phyloP scores from a whole-genome alignment of 2,888 invertebrate genomes.

The Cotesia congregata region DNA sequence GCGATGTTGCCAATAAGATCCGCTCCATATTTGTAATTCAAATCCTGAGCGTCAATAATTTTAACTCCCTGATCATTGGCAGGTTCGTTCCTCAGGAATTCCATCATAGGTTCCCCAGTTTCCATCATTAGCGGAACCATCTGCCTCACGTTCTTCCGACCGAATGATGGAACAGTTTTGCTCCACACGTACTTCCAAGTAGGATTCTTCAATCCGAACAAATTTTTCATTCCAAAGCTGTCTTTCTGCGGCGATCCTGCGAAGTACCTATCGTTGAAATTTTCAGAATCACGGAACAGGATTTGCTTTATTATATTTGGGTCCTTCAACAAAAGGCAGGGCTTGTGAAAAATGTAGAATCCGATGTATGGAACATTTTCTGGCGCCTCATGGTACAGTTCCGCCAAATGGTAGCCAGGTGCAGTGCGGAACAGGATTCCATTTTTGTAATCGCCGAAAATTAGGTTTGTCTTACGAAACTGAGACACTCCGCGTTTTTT shows the following conservation, averaged over 20 bases:
- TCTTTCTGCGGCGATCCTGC: not conserved
- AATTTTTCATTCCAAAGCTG: not conserved
- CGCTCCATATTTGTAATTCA: not conserved
- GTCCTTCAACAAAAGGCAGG: constrained; percentile 65
- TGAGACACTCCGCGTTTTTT: constrained; percentile 42
- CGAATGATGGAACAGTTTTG: not conserved
- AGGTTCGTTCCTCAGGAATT: not conserved
- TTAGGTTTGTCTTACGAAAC: not conserved
- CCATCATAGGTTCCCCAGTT: not conserved
- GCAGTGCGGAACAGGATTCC: not conserved
- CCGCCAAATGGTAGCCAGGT: constrained; percentile 60
- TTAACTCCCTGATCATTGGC: not conserved
- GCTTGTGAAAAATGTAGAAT: constrained; percentile 63
- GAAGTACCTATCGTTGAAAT: constrained; percentile 62
- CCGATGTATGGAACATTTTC: constrained; percentile 63
- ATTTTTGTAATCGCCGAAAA: constrained; percentile 10
- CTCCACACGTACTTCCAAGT: not conserved
- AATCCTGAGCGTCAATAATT: not conserved
- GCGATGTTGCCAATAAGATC: not conserved
- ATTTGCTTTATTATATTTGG: constrained; percentile 66
- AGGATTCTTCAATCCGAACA: not conserved
- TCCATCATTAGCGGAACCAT: not conserved
- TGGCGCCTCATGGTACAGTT: constrained; percentile 59
- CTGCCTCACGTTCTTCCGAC: not conserved
- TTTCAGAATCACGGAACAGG: constrained; percentile 67